These are phyloP conservation scores for Slavum lentiscoides DNA, from an alignment of 2,888 invertebrate species.

Conservation along the genomic window DNA sequence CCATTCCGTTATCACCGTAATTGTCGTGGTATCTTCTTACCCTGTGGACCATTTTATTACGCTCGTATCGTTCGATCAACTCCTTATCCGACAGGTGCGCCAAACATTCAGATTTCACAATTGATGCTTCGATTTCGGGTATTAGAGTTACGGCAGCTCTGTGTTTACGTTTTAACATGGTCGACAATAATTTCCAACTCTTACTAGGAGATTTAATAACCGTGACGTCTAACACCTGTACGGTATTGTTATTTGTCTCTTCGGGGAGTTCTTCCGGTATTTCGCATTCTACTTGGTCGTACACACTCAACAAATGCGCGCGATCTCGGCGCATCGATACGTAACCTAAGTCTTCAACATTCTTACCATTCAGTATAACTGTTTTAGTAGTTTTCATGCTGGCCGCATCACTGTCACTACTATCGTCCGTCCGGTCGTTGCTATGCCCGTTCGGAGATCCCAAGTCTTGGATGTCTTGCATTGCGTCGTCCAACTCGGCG, in stretches of 20 bases:
- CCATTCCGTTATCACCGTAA: conserved; percentile 15
- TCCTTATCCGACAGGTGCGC: conserved; percentile 63
- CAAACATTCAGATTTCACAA: conserved; percentile 63
- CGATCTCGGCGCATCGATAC: conserved; percentile 44
- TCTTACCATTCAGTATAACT: conserved; percentile 58
- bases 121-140: conserved; percentile 63
- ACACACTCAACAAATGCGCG: conserved; percentile 43
- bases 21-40: conserved; percentile 59
- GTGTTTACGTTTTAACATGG: conserved; percentile 41
- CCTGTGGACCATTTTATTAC: conserved; percentile 63
- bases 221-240: conserved; percentile 7
- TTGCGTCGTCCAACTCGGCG: conserved; percentile 62
- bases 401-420: conserved; percentile 37
- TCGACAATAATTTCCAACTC: conserved; percentile 36
- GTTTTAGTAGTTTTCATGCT: conserved; percentile 46
- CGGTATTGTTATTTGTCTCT: conserved; percentile 44
- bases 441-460: conserved; percentile 61
- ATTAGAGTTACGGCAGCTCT: conserved; percentile 59
- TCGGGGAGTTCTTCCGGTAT: conserved; percentile 3
- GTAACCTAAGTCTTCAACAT: conserved; percentile 44
- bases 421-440: conserved; percentile 57
- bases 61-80: conserved; percentile 63
- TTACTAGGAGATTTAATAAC: background rate
- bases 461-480: conserved; percentile 63
- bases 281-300: conserved; percentile 43